Conservation (phyloP, 2,113 vertebrate genomes). For the Okapia johnstoni region DNA sequence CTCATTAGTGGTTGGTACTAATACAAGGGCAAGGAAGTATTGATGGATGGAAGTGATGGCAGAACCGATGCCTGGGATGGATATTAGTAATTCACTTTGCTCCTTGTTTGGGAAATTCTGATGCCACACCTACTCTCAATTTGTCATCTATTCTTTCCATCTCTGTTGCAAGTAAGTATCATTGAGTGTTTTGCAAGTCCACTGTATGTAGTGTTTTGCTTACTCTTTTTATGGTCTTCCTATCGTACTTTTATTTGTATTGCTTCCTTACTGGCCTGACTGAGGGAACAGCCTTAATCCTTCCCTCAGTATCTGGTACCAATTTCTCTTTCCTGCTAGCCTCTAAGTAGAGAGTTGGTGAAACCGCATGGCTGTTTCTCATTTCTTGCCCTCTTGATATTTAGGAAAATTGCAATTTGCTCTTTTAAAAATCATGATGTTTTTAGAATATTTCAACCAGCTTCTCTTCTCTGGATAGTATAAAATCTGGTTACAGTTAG, state of each 20-base stretch:
- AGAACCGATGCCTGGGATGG: not conserved
- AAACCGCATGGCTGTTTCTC: conserved; percentile 71
- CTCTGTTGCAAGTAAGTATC: not conserved
- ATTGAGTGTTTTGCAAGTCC: not conserved
- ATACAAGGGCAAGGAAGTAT: not conserved
- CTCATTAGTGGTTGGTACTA: not conserved
- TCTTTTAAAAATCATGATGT: conserved; percentile 58
- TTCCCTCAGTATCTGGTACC: conserved; percentile 30
- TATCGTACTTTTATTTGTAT: not conserved
- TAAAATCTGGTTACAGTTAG: conserved; percentile 70
- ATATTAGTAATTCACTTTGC: not conserved
- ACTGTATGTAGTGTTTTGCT: not conserved
- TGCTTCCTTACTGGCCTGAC: conserved; percentile 19
- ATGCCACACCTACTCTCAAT: not conserved
- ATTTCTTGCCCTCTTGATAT: conserved; percentile 75
- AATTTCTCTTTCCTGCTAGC: conserved; percentile 13
- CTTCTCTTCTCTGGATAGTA: conserved; percentile 55
- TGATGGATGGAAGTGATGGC: not conserved
- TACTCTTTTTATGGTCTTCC: not conserved
- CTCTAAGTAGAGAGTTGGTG: conserved; percentile 57
- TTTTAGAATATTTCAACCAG: conserved; percentile 57
- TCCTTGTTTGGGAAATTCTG: not conserved
- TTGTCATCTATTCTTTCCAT: not conserved
- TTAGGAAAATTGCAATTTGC: conserved; percentile 73
- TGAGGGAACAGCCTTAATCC: not conserved